Base-by-base conservation (phyloP, 1,140 invertebrate species). In the Stegodyphus dumicola region DNA sequence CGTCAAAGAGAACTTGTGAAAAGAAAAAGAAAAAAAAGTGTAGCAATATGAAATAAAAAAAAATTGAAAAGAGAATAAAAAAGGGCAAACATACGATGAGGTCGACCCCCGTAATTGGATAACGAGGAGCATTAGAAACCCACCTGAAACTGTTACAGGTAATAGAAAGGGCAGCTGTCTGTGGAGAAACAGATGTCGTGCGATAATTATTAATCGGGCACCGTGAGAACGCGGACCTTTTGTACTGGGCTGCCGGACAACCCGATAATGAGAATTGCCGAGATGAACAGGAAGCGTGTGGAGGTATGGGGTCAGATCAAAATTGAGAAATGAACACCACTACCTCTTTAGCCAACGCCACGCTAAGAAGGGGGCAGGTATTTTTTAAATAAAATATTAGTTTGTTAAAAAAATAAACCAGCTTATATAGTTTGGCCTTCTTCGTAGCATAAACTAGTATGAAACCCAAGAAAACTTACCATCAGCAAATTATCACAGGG, bases 61-160 rank as follows among this genome's bases (percentile, higher is more conserved):
- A 33, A 33, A 33, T 33, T 60, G 9, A 15, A 60, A 60, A 60
- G 56, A 60, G n/a, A n/a, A n/a, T n/a, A n/a, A n/a, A n/a, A 15
- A 60, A 60, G 5, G 5, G 48, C 71, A 73, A 81, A 74, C 69
- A 74, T 64, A 13, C 60, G 52, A 13, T n/a, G 49, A 71, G 77
- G 77, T 80, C 67, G 77, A 71, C 67, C 70, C 65, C 64, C 56
- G 81, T 85, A 85, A 85, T 85, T 85, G 81, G 81, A 85, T 85
- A 85, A 85, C 81, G 74, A 85, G 81, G 81, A 17, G 65, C 52
- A 85, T 85, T 85, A 76, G 81, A 77, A 77, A 70, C 81, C 74
- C 81, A 85, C 81, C 81, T 85, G 81, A 85, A 85, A 76, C 81
- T 75, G 81, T 85, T 85, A 85, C 71, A 83, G 81, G 81, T 85